Base-by-base conservation (phyloP, 2,113 vertebrate species). In the Tetrax tetrax region DNA sequence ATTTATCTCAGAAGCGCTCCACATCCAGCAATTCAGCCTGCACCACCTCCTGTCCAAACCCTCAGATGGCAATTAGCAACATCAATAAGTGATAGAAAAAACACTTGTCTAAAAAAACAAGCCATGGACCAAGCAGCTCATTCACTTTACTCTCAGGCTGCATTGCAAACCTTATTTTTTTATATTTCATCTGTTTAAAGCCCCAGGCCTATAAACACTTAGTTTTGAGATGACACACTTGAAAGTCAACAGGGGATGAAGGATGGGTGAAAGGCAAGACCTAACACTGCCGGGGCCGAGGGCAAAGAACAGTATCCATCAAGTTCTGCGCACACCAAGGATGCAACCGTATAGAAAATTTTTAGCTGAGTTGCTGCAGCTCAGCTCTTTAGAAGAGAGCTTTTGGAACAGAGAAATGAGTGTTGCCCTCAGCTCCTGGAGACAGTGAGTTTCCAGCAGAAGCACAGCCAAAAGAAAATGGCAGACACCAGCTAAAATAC, bases 31-130 rank as follows among this genome's bases (percentile, higher is more conserved):
- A 33, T 10, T 45, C 50, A 80, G 29, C 25, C 29, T 57, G 37
- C 63, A 89, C 19, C 50, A 54, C 31, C 33, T 79, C 45, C 57
- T 4, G 0, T 80, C 48, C 80, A 56, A 54, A 47, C 24, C 61
- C 77, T 95, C 65, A 28, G 70, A 84, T 80, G 45, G 83, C 83
- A 95, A 92, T 96, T 95, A 95, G 23, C 57, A 89, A 38, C 69
- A 91, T 87, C 84, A 93, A 84, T 95, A 95, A 95, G 77, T 95
- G 81, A 94, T 37, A 94, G 74, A 68, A 95, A 57, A 97, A 93
- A 95, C 65, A 93, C 69, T 92, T 84, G 41, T 15, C 77, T 71
- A 37, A 68, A 89, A 78, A 68, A 69, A 41, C 61, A 92, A 93
- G 82, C 50, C 2, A 1, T 53, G 69, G 76, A 33, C 48, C 57